Conservation (phyloP, 2,888 invertebrate species). For the Tetanocera ferruginea region DNA sequence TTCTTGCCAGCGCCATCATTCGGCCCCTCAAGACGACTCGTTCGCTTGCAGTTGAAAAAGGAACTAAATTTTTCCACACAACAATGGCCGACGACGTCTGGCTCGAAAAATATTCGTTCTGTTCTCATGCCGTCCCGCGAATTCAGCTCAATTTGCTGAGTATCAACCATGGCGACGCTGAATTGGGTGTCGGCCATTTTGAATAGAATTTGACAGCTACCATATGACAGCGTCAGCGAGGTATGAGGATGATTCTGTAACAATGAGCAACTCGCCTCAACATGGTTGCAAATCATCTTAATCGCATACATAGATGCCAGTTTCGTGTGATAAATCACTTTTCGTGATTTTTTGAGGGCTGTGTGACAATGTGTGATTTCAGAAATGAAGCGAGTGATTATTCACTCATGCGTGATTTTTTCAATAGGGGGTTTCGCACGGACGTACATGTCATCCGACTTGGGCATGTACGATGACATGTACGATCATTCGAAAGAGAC, state of each 20-base stretch:
- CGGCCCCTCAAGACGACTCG: constrained; percentile 27
- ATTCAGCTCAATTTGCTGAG: constrained; percentile 32
- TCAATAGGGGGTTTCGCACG: too few species aligned
- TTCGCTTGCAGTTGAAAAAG: constrained; percentile 43
- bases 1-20: constrained; percentile 32
- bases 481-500: too few species aligned
- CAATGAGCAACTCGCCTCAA: too few species aligned
- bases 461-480: too few species aligned
- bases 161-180: constrained; percentile 40
- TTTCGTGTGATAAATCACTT: too few species aligned
- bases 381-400: too few species aligned
- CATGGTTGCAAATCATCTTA: background rate
- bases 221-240: background rate
- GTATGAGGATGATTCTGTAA: background rate
- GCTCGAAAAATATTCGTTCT: constrained; percentile 11
- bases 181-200: constrained; percentile 48
- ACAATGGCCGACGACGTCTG: constrained; percentile 22
- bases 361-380: too few species aligned
- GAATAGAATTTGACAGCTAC: constrained; percentile 23
- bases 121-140: constrained; percentile 5
- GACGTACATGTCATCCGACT: too few species aligned
- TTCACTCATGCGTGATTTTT: too few species aligned
- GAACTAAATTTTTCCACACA: constrained; percentile 42
- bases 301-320: too few species aligned
- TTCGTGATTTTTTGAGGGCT: too few species aligned